Evolutionary conservation across 2,797 vertebrate genomes (phyloP), one percentile per base, ranked within the genome.

Genomic region (Vultur gryphus): DNA sequence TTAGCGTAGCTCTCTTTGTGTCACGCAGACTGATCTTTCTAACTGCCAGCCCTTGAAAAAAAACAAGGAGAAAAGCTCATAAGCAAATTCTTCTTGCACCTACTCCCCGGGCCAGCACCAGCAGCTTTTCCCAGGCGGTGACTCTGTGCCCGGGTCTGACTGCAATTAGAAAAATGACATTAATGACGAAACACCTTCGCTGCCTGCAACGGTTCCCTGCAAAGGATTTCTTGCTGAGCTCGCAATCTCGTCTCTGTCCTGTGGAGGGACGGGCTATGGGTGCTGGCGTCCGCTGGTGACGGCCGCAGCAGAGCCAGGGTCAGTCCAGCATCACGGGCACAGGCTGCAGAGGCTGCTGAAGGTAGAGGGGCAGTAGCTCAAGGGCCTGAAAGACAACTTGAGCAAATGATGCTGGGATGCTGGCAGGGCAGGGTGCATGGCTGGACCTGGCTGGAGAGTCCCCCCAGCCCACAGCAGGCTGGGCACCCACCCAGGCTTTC

Each of bases 231-330:
- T 51, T 76, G 55, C 35, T 0, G 6, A 39, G 31, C 14, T 62
- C 2, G 3, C 52, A 39, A 1, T 84, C 39, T 55, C 0, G 0
- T 52, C 64, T 48, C 59, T 39, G 41, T 21, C 13, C 81, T 3
- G 0, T 13, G 54, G 37, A 79, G 25, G 13, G 24, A 29, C 5
- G 10, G 67, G 37, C 28, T 25, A 14, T 7, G 52, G 64, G 9
- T 58, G n/a, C 31, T 51, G 62, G 19, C 59, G 39, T 24, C 46
- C 10, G 2, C 49, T 69, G 48, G 20, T 57, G 83, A 25, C 0
- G 8, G 62, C 31, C 7, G 18, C n/a, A 29, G 24, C 20, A 84
- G 46, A 58, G 29, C 26, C 48, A 51, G 43, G 35, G 11, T 46
- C 65, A 29, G 41, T 19, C 33, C 62, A 48, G 52, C 35, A n/a